Percentiles rank a stretch among this genome's conserved stretches.
Evolutionary conservation across 2,113 vertebrate species (phyloP).

Genomic region (Eudyptes chrysolophus): DNA sequence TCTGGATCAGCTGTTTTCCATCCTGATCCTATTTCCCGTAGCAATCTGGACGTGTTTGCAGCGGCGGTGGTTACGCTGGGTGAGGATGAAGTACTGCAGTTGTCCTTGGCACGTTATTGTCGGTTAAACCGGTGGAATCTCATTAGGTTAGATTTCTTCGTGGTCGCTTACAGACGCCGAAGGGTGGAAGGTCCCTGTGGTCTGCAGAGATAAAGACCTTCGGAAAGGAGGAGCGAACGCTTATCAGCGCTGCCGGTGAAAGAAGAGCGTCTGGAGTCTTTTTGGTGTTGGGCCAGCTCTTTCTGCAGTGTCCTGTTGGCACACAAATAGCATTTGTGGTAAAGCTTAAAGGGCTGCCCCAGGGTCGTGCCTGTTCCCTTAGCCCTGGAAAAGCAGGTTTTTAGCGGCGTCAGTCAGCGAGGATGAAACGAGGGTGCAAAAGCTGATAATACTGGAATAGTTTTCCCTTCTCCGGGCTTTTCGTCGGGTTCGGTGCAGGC

Average conservation of each 20-base stretch:
- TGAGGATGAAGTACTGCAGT: neutral
- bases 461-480: neutral
- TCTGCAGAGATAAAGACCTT: conserved; percentile 19
- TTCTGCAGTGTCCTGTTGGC: neutral
- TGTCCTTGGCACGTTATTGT: neutral
- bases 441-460: too few species aligned
- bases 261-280: neutral
- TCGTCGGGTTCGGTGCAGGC: fast-evolving
- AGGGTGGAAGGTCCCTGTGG: conserved; percentile 7
- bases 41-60: neutral
- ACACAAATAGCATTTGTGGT: neutral
- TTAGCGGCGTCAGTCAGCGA: neutral
- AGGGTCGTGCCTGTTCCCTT: neutral
- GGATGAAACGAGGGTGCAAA: neutral
- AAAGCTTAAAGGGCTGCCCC: neutral
- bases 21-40: neutral
- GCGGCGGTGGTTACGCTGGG: neutral
- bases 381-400: neutral
- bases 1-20: neutral
- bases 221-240: neutral
- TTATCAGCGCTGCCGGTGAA: neutral
- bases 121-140: conserved; percentile 4
- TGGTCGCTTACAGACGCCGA: neutral
- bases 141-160: neutral
- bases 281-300: neutral